Evolutionary conservation across 2,888 invertebrate genomes (phyloP).

Genomic region (Anagyrus pseudococci): DNA sequence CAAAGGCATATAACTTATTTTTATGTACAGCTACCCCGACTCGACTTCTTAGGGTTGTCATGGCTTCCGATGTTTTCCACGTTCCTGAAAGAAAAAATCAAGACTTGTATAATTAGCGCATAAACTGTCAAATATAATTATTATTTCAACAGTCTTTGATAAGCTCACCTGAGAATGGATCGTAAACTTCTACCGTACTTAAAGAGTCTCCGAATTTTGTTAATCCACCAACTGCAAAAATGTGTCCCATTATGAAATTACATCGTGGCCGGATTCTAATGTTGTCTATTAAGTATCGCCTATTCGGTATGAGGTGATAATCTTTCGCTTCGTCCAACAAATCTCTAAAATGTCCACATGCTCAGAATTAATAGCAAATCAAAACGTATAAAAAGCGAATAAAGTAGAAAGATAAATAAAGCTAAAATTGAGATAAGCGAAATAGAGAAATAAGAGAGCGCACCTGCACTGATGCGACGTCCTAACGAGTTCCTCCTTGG

Average conservation of each 20-base stretch:
- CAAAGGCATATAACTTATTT: constrained; percentile 80
- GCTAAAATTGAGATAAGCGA: not conserved
- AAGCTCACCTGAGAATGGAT: constrained; percentile 68
- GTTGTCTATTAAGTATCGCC: constrained; percentile 77
- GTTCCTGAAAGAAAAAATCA: no score
- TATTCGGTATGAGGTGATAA: constrained; percentile 86
- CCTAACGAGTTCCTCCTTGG: constrained; percentile 78
- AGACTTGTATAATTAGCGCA: not conserved
- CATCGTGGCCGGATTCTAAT: constrained; percentile 80
- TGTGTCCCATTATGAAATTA: constrained; percentile 77
- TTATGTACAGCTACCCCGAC: constrained; percentile 86
- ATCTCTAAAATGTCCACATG: constrained; percentile 67
- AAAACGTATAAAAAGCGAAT: no score
- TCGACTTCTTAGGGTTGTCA: constrained; percentile 83
- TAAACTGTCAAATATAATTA: no score
- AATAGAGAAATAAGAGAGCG: not conserved
- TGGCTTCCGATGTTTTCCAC: constrained; percentile 81
- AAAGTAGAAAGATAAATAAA: no score
- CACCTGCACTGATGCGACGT: constrained; percentile 80
- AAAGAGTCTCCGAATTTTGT: constrained; percentile 84
- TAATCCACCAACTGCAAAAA: constrained; percentile 86
- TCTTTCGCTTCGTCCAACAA: constrained; percentile 87
- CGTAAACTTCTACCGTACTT: constrained; percentile 84
- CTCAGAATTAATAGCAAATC: no score
- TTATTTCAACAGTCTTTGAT: no score